These are phyloP conservation scores for Prionailurus bengalensis DNA, from an alignment of 2,113 vertebrate genomes.

Conservation along the genomic window DNA sequence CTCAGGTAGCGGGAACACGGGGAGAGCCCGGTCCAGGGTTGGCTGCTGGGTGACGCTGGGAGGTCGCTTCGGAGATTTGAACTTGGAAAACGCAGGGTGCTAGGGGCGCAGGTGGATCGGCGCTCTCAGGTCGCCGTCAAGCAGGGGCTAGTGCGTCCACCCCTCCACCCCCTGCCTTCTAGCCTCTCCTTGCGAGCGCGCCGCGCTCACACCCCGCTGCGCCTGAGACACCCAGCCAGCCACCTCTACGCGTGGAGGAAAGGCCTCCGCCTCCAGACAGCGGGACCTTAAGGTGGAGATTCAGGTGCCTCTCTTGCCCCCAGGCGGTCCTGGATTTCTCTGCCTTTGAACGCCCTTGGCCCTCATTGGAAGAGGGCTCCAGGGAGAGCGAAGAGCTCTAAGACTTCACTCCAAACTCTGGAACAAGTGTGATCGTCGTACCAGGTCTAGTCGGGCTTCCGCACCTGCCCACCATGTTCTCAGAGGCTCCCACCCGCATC, in stretches of 20 bases:
- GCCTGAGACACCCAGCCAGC: not conserved
- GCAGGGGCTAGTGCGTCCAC: not conserved
- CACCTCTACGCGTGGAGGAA: accelerated
- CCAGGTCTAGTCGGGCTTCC: not conserved
- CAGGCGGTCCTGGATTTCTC: not conserved
- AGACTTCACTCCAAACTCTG: not conserved
- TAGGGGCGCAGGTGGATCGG: not conserved
- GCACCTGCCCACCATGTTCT: not conserved
- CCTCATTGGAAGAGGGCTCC: not conserved
- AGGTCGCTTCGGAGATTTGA: not conserved
- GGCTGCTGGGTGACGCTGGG: not conserved
- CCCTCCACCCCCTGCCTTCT: not conserved
- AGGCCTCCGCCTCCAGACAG: not conserved
- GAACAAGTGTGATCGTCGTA: not conserved
- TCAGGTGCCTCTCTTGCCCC: not conserved
- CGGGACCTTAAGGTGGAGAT: not conserved
- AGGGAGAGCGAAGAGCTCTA: not conserved
- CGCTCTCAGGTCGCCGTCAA: not conserved
- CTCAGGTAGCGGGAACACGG: not conserved
- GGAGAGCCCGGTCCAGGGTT: not conserved
- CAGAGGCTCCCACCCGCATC: not conserved
- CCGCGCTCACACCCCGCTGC: not conserved
- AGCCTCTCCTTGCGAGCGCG: no score
- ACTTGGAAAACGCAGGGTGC: not conserved
- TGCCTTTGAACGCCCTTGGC: not conserved